phyloP scores from a whole-genome alignment of 2,888 invertebrate genomes.

The Campoplex nolae region DNA sequence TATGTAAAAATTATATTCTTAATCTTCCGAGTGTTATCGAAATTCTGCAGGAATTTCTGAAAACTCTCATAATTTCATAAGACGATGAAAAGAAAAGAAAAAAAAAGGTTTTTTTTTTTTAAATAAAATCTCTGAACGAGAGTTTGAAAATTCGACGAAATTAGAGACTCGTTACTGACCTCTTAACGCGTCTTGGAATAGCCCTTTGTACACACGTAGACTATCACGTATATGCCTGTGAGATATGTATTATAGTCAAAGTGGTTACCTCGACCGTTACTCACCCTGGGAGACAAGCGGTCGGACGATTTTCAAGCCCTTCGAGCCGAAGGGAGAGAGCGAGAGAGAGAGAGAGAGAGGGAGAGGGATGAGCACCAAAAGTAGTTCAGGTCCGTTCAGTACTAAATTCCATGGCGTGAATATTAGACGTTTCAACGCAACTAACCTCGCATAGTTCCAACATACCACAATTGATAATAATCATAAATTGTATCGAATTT shows the following conservation, averaged over 20 bases:
- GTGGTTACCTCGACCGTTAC: conserved; percentile 46
- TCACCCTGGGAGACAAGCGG: conserved; percentile 32
- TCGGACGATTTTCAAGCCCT: conserved; percentile 32
- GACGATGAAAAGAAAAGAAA: background rate
- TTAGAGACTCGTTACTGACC: background rate
- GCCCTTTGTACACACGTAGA: background rate
- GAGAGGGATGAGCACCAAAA: conserved; percentile 44
- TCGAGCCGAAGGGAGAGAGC: conserved; percentile 4
- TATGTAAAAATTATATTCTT: background rate
- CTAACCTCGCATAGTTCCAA: conserved; percentile 52
- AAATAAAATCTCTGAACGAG: background rate
- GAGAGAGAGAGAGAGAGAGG: background rate
- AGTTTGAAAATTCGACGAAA: background rate
- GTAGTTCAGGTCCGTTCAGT: conserved; percentile 43
- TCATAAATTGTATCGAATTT: conserved; percentile 48
- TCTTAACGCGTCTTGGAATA: background rate
- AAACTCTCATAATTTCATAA: background rate
- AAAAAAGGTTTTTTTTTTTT: background rate
- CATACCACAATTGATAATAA: conserved; percentile 52
- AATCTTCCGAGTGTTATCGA: background rate
- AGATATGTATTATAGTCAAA: conserved; percentile 23
- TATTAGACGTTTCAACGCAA: conserved; percentile 55
- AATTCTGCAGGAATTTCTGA: no score
- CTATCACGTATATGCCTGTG: background rate
- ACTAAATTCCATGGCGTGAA: conserved; percentile 54